Evolutionary conservation across 2,797 vertebrate genomes (phyloP).

Genomic region (Brachyalestes nurse): DNA sequence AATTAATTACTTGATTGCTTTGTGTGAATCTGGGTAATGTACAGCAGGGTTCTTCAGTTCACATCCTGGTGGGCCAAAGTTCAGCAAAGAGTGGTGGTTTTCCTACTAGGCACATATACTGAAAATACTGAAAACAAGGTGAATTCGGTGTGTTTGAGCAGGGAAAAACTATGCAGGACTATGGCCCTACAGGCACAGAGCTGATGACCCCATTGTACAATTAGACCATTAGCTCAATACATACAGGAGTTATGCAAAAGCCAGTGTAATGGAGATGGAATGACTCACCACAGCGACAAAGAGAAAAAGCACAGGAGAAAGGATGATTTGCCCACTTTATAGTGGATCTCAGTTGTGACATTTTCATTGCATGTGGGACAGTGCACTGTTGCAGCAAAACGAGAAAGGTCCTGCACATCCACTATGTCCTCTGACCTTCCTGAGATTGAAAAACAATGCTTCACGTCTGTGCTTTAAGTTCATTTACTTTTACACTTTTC

Average conservation of each 20-base stretch:
- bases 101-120: background rate
- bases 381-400: background rate
- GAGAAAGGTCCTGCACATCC: conserved; percentile 46
- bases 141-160: background rate
- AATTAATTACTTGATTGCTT: background rate
- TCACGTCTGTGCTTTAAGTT: background rate
- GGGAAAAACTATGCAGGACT: background rate
- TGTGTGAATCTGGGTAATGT: background rate
- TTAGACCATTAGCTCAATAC: background rate
- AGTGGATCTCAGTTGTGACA: conserved; percentile 59
- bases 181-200: background rate
- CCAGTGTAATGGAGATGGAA: background rate
- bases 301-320: conserved; percentile 61
- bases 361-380: conserved; percentile 69
- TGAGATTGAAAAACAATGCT: conserved; percentile 9
- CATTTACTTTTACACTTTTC: background rate
- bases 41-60: background rate
- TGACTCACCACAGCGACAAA: conserved; percentile 62
- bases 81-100: background rate
- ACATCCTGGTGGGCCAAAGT: background rate
- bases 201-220: background rate
- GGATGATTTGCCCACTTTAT: conserved; percentile 37
- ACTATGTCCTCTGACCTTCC: conserved; percentile 2
- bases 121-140: background rate
- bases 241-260: background rate